Conservation (phyloP, 2,888 invertebrate species). For the Cryptus viduatorius region DNA sequence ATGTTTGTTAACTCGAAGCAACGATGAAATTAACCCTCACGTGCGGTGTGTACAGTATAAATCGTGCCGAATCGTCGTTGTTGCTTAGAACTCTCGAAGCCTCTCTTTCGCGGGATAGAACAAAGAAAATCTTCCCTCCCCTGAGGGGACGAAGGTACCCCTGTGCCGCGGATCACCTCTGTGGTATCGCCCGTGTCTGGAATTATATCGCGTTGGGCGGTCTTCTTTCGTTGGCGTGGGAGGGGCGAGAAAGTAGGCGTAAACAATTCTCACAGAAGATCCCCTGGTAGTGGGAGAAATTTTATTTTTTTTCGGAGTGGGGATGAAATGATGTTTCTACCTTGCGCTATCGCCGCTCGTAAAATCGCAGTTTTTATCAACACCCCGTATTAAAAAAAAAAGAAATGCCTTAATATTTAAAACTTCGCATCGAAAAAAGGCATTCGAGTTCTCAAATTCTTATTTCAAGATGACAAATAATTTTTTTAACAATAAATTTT, state of each 20-base stretch:
- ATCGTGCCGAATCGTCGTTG: constrained; percentile 53
- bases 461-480: no score
- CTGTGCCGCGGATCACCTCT: constrained; percentile 28
- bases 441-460: no score
- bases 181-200: background rate
- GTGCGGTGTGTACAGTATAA: constrained; percentile 3
- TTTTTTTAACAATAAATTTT: no score
- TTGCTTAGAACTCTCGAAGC: background rate
- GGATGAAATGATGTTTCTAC: constrained; percentile 23
- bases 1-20: constrained; percentile 79
- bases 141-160: constrained; percentile 17
- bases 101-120: constrained; percentile 50
- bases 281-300: constrained; percentile 27
- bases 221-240: constrained; percentile 36
- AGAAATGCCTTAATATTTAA: background rate
- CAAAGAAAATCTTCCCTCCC: constrained; percentile 47
- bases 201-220: constrained; percentile 48
- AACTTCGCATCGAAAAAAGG: background rate
- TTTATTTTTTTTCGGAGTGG: constrained; percentile 22
- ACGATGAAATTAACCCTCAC: constrained; percentile 69
- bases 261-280: background rate
- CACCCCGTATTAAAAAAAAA: background rate
- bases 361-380: constrained; percentile 45
- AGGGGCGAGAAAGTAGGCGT: constrained; percentile 61
- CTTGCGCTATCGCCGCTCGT: constrained; percentile 18